Evolutionary conservation across 2,113 vertebrate species (phyloP).

Genomic region (Conger conger): DNA sequence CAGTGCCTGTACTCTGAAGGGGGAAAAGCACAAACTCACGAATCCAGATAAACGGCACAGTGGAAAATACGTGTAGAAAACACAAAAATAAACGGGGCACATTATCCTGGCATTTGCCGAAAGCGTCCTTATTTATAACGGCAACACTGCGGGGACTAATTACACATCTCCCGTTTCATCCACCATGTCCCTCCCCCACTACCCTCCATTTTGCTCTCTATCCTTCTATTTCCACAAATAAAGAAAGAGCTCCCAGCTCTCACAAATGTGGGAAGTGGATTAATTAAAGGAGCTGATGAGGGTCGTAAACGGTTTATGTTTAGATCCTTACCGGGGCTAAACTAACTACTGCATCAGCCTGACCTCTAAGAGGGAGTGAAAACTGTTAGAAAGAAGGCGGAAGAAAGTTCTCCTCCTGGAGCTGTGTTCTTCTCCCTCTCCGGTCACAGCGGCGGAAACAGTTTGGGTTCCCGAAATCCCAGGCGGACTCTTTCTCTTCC

Average conservation of each 20-base stretch:
- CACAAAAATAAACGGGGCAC: not conserved
- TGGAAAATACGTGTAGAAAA: not conserved
- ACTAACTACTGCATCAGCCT: not conserved
- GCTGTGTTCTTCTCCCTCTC: not conserved
- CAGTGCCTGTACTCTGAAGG: not conserved
- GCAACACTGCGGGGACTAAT: not conserved
- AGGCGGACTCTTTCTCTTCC: not conserved
- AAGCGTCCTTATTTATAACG: not conserved
- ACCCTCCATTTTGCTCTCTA: not conserved
- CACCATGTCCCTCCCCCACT: not conserved
- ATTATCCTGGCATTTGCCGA: not conserved
- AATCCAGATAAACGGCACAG: not conserved
- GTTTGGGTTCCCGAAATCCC: not conserved
- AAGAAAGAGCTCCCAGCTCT: not conserved
- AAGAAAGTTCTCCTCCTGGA: not conserved
- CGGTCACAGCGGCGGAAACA: not conserved
- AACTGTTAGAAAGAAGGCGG: not conserved
- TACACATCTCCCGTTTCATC: not conserved
- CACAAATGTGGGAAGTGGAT: not conserved
- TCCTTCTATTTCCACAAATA: not conserved
- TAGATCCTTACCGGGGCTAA: not conserved
- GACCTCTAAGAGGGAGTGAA: not conserved
- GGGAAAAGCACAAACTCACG: not conserved
- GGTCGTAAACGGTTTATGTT: not conserved
- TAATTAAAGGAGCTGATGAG: slow-evolving; percentile 5